A percentile compares a stretch with the other conserved stretches of the same genome.
These are phyloP conservation scores for Trypoxylus dichotomus DNA, from an alignment of 1,140 invertebrate species.

Conservation along the genomic window DNA sequence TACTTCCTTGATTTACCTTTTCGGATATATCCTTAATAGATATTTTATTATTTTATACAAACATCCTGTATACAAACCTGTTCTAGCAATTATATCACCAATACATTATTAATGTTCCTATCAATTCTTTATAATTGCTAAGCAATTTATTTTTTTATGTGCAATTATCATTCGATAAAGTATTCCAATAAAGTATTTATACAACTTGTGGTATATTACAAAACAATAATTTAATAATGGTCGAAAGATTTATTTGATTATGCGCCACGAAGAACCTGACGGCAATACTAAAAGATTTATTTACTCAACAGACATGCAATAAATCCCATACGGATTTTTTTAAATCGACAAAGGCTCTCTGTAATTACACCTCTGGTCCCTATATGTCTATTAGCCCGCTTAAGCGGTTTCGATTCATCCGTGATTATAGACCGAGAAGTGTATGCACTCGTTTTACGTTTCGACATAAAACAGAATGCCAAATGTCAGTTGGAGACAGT, in stretches of 20 bases:
- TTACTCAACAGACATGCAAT: slow-evolving; percentile 19
- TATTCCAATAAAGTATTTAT: background rate
- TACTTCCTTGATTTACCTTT: too few species aligned
- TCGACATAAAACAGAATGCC: slow-evolving; percentile 23
- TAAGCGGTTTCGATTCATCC: background rate
- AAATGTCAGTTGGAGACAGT: background rate
- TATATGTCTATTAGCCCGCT: background rate
- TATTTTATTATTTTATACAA: too few species aligned
- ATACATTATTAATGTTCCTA: too few species aligned
- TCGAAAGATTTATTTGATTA: background rate
- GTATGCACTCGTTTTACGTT: background rate
- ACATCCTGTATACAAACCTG: too few species aligned
- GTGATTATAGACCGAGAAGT: slow-evolving; percentile 12
- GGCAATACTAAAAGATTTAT: slow-evolving; percentile 2
- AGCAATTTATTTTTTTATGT: too few species aligned
- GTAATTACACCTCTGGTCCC: background rate
- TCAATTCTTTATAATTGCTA: too few species aligned
- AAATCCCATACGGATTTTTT: slow-evolving; percentile 25
- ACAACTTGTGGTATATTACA: background rate
- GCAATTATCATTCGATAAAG: background rate
- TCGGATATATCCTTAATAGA: too few species aligned
- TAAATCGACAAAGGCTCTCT: slow-evolving; percentile 4
- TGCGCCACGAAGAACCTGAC: background rate
- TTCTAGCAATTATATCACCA: too few species aligned
- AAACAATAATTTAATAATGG: background rate